Evolutionary conservation across 2,888 invertebrate genomes (phyloP).

Genomic region (Dryococelus australis): DNA sequence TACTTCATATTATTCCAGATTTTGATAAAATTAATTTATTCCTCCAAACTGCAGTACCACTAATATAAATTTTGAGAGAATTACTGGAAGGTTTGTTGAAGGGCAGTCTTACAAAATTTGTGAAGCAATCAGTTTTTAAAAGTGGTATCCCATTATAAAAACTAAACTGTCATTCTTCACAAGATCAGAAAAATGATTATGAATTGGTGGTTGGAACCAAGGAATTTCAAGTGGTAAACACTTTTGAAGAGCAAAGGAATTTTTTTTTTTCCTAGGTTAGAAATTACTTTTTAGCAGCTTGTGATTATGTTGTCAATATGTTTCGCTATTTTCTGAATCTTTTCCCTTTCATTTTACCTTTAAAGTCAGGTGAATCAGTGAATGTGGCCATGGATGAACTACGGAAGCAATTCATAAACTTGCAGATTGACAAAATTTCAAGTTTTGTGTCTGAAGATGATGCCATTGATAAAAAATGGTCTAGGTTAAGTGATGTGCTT

Average conservation of each 20-base stretch:
- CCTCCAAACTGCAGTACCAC: background rate
- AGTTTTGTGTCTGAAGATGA: background rate
- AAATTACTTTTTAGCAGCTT: background rate
- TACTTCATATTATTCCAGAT: background rate
- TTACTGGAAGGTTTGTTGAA: background rate
- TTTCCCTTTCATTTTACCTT: background rate
- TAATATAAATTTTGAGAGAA: background rate
- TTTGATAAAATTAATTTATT: background rate
- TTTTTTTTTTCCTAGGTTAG: background rate
- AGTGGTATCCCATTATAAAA: background rate
- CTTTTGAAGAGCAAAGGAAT: background rate
- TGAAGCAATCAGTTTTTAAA: background rate
- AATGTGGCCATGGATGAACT: background rate
- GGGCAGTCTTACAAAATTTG: background rate
- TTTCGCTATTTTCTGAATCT: background rate
- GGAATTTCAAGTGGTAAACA: background rate
- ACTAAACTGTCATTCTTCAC: background rate
- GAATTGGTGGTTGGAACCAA: background rate
- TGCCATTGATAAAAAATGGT: background rate
- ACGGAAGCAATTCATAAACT: background rate
- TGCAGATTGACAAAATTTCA: background rate
- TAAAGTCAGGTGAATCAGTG: background rate
- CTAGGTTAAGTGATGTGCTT: background rate
- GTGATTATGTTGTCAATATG: background rate
- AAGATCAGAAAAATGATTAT: background rate